phyloP scores from a whole-genome alignment of 2,113 vertebrate genomes.

The Dendrocopos noguchii region DNA sequence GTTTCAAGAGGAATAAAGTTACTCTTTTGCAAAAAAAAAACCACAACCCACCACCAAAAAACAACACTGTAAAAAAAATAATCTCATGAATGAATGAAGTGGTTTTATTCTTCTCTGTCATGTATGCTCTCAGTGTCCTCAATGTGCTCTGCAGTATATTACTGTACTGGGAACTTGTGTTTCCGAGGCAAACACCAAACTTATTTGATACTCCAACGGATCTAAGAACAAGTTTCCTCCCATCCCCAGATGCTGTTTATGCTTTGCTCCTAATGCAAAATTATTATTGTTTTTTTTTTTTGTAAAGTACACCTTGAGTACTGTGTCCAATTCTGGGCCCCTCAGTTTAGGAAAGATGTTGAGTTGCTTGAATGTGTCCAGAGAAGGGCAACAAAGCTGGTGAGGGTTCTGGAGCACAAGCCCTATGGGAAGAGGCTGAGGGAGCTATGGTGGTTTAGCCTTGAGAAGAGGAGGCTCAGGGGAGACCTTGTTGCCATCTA shows the following conservation, averaged over 20 bases:
- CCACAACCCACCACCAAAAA: not conserved
- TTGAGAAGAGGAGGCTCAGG: too few species aligned
- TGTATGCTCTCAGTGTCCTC: not conserved
- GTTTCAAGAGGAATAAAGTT: constrained; percentile 56
- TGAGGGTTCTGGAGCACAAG: too few species aligned
- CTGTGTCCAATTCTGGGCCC: too few species aligned
- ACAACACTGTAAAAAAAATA: not conserved
- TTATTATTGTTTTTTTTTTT: not conserved
- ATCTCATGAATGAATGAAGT: not conserved
- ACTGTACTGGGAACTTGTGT: constrained; percentile 52
- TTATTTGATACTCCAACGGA: constrained; percentile 39
- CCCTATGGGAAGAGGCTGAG: too few species aligned
- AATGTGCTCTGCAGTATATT: constrained; percentile 58
- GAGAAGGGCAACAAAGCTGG: too few species aligned
- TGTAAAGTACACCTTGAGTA: not conserved
- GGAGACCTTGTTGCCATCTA: too few species aligned
- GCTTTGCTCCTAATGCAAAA: constrained; percentile 40
- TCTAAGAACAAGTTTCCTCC: constrained; percentile 6
- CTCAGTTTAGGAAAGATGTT: too few species aligned
- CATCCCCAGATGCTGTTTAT: constrained; percentile 22
- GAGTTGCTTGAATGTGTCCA: too few species aligned
- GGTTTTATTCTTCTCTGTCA: constrained; percentile 18
- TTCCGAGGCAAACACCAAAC: constrained; percentile 56
- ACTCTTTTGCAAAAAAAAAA: constrained; percentile 16
- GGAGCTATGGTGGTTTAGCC: too few species aligned